Conservation (phyloP, 1,140 invertebrate genomes). For the Brachionus asplanchnoidis region DNA sequence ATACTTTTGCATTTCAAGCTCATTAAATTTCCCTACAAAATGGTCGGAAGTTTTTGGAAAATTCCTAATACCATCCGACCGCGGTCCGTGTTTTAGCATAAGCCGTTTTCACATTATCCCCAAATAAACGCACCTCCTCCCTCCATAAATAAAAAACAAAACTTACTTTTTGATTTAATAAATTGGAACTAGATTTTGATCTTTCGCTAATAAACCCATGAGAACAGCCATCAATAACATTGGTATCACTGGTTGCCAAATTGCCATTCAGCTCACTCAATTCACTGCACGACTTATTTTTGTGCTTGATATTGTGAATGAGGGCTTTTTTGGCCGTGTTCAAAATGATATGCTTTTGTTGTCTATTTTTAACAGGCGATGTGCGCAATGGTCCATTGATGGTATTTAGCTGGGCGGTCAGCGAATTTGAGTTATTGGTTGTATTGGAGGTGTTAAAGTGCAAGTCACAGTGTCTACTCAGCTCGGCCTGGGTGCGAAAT, state of each 20-base stretch:
- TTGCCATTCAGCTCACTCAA: background rate
- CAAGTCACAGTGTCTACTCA: constrained; percentile 85
- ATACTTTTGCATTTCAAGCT: too few relatives aligned
- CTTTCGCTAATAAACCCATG: background rate
- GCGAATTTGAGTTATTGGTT: background rate
- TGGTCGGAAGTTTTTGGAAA: too few relatives aligned
- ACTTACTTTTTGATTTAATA: background rate
- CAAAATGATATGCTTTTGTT: constrained; percentile 5
- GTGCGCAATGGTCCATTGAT: background rate
- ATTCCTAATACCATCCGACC: too few relatives aligned
- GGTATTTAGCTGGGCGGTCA: background rate
- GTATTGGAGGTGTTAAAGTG: constrained; percentile 68
- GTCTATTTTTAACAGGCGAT: background rate
- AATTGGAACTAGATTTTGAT: constrained; percentile 4
- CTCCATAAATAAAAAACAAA: background rate
- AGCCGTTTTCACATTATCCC: too few relatives aligned
- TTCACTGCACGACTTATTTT: constrained; percentile 3
- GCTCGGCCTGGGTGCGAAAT: constrained; percentile 79
- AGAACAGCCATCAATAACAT: background rate
- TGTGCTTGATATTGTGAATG: constrained; percentile 7
- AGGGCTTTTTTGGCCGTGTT: constrained; percentile 3
- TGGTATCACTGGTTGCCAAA: background rate
- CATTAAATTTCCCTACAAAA: too few relatives aligned
- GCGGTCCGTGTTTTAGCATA: too few relatives aligned
- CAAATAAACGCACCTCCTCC: too few relatives aligned